Evolutionary conservation across 2,113 vertebrate species (phyloP).

Genomic region (Strix aluco): DNA sequence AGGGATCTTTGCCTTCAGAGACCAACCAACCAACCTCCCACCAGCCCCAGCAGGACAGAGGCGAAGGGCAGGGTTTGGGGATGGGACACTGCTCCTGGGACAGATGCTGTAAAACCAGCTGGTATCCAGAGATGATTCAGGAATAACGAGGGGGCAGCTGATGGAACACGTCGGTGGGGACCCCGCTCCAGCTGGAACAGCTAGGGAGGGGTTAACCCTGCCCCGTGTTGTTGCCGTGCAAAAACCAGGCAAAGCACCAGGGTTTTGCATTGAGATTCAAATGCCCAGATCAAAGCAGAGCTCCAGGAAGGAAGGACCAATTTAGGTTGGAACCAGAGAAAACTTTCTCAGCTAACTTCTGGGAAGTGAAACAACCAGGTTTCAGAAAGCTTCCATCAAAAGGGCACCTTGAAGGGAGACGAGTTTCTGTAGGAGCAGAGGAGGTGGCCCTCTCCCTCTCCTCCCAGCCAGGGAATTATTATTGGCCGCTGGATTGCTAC

Average conservation of each 20-base stretch:
- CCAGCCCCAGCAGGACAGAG: background rate
- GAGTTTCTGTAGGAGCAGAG: background rate
- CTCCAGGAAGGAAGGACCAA: constrained; percentile 52
- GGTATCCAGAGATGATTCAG: accelerated
- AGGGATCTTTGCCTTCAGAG: background rate
- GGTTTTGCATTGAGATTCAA: constrained; percentile 41
- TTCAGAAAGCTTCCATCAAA: constrained; percentile 2
- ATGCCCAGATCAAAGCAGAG: constrained; percentile 51
- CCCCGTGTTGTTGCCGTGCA: background rate
- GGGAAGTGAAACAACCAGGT: constrained; percentile 37
- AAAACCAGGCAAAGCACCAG: background rate
- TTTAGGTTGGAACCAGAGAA: constrained; percentile 51
- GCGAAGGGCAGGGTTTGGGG: background rate
- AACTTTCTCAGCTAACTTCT: constrained; percentile 55
- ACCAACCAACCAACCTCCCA: background rate
- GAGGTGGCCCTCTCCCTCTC: background rate
- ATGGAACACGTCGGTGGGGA: accelerated
- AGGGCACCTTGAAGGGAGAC: background rate
- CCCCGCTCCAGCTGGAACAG: background rate
- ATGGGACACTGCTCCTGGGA: accelerated
- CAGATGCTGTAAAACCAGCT: background rate
- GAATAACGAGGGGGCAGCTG: background rate
- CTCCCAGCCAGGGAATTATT: background rate
- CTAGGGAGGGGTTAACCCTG: background rate
- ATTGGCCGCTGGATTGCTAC: background rate